These are phyloP conservation scores for Amazona guildingii DNA, from an alignment of 2,113 vertebrate genomes.

Conservation along the genomic window DNA sequence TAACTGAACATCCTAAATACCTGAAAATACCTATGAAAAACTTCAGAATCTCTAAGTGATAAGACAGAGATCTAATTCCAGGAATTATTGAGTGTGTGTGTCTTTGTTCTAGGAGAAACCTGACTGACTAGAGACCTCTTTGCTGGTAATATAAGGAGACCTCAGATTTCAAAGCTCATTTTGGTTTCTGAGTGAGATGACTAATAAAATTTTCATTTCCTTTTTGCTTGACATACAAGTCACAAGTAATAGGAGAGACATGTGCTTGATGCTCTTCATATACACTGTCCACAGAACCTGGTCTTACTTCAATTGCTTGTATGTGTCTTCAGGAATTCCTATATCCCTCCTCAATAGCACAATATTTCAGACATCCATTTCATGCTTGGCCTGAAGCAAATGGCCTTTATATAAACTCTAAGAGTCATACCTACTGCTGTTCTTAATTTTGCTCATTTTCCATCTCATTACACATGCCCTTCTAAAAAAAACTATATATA, in stretches of 20 bases:
- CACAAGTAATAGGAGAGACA: neutral
- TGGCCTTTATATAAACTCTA: neutral
- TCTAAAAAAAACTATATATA: rapidly evolving
- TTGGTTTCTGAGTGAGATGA: neutral
- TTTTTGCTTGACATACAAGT: neutral
- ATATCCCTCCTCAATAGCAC: neutral
- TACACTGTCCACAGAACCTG: neutral
- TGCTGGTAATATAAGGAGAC: neutral
- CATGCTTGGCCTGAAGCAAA: neutral
- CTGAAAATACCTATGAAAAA: neutral
- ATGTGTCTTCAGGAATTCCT: neutral
- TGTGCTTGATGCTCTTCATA: neutral
- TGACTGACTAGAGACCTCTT: neutral
- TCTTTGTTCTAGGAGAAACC: neutral
- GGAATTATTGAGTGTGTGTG: no score
- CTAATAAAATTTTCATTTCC: neutral
- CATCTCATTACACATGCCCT: neutral
- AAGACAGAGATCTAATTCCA: neutral
- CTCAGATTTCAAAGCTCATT: neutral
- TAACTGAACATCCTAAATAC: neutral
- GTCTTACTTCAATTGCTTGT: neutral
- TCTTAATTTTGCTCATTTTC: neutral
- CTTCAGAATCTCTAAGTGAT: neutral
- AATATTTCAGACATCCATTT: neutral
- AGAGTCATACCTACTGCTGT: neutral